A percentile compares a stretch with the other conserved stretches of the same genome.
phyloP scores from a whole-genome alignment of 2,113 vertebrate species.

The Bubo blakistoni region DNA sequence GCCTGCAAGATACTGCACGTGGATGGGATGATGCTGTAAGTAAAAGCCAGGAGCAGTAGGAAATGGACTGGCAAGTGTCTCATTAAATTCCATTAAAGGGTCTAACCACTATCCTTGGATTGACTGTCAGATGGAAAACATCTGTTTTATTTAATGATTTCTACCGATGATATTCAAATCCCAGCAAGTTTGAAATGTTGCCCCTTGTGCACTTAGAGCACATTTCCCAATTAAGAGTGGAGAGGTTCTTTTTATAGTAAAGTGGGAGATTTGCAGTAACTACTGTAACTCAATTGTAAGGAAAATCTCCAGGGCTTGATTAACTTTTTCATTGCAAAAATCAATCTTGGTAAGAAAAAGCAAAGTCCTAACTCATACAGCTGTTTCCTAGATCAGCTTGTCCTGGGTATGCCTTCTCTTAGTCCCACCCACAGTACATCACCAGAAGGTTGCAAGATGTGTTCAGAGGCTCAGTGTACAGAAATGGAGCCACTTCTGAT shows the following conservation, averaged over 20 bases:
- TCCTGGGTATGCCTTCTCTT: background rate
- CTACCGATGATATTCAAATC: conserved; percentile 26
- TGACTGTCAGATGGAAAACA: conserved; percentile 21
- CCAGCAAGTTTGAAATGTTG: background rate
- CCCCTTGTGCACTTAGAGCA: background rate
- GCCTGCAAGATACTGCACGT: background rate
- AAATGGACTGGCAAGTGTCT: conserved; percentile 21
- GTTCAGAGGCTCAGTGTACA: background rate
- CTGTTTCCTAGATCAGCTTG: background rate
- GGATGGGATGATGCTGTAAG: background rate
- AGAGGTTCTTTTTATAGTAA: conserved; percentile 10
- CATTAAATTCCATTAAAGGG: background rate
- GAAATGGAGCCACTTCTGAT: background rate
- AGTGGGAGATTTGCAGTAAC: conserved; percentile 7
- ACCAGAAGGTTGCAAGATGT: background rate
- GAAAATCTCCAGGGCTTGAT: background rate
- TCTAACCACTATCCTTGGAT: background rate
- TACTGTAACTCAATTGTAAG: background rate
- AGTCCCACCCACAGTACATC: background rate
- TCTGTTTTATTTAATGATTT: conserved; percentile 12
- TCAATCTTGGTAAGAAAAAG: background rate
- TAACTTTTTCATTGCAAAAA: conserved; percentile 5
- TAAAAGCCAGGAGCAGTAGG: background rate
- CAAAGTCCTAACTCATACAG: background rate
- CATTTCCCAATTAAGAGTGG: conserved; percentile 14